A percentile compares a stretch with the other conserved stretches of the same genome.
Evolutionary conservation across 2,797 vertebrate genomes (phyloP).

Genomic region (Sciaenops ocellatus): DNA sequence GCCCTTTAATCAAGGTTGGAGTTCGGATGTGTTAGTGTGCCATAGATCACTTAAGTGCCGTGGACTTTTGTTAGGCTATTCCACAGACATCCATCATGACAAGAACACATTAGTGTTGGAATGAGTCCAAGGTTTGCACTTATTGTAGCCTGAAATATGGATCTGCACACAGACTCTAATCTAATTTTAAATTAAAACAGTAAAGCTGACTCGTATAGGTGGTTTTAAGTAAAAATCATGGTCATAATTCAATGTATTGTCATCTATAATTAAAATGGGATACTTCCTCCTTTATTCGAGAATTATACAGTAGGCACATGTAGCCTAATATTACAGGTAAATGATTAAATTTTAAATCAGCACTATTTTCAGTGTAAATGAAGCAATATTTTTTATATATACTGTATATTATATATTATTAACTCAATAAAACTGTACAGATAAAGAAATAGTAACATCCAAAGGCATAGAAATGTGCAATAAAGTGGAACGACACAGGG

Average conservation of each 20-base stretch:
- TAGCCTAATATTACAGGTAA: not conserved
- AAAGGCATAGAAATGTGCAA: too few species aligned
- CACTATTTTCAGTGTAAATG: not conserved
- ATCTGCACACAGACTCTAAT: conserved; percentile 37
- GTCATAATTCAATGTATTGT: conserved; percentile 23
- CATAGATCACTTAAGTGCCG: conserved; percentile 33
- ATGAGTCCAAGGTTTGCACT: conserved; percentile 65
- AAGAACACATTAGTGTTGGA: conserved; percentile 67
- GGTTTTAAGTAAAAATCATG: conserved; percentile 14
- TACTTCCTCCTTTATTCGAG: not conserved
- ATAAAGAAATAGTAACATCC: too few species aligned
- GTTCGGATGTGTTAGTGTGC: conserved; percentile 12
- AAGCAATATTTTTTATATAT: too few species aligned
- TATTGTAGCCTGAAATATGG: conserved; percentile 52
- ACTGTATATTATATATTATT: too few species aligned
- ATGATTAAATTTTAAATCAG: conserved; percentile 13
- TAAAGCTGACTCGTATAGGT: conserved; percentile 17
- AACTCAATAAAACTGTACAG: too few species aligned
- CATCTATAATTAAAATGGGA: conserved; percentile 32
- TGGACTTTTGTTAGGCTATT: conserved; percentile 33
- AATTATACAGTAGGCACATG: conserved; percentile 2
- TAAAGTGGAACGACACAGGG: too few species aligned
- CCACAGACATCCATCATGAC: conserved; percentile 60
- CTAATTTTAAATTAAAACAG: conserved; percentile 46
- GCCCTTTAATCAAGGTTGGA: conserved; percentile 55